Evolutionary conservation across 2,888 invertebrate genomes (phyloP), one percentile per base, ranked within the genome.

Genomic region (Ophion obscuratus): DNA sequence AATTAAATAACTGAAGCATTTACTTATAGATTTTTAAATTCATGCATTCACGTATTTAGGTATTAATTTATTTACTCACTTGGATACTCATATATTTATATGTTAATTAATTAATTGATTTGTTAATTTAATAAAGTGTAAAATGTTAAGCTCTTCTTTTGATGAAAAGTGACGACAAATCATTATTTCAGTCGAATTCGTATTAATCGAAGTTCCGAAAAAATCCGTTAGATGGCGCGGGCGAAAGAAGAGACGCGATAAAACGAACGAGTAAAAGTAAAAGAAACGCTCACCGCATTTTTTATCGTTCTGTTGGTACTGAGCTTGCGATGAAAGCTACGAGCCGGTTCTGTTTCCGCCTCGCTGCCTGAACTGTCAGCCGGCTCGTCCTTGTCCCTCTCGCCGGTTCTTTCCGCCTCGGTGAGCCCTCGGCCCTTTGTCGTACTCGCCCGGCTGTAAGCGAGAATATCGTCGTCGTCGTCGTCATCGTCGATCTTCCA

Each of bases 281-380:
- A 79, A 27, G 70, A 68, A 53, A 83, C 95, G 4, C 96, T 95
- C 95, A 97, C 97, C 96, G 97, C 95, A 94, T 96, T 96, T 94
- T 97, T 97, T 93, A 97, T 96, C 94, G 97, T 97, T 94, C 96
- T 97, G 95, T 97, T 97, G 86, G 97, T 97, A 86, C 97, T 97
- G 93, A 97, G 96, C 92, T 97, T 96, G 92, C 97, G 95, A 92
- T 97, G 96, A 94, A 97, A 96, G 90, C 96, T 96, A 93, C 95
- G 96, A 89, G 96, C 97, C 91, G 97, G 97, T 93, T 97, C 97
- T 83, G 96, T 96, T 94, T 97, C 97, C 94, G 96, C 97, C 94
- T 98, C 98, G 94, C 97, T 97, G 93, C 97, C 97, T 53, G 97
- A 96, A 86, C 96, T 96, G 89, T 96, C 96, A 89, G 96, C 96